Conservation (phyloP, 2,888 invertebrate genomes). For the Macaria liturata region DNA sequence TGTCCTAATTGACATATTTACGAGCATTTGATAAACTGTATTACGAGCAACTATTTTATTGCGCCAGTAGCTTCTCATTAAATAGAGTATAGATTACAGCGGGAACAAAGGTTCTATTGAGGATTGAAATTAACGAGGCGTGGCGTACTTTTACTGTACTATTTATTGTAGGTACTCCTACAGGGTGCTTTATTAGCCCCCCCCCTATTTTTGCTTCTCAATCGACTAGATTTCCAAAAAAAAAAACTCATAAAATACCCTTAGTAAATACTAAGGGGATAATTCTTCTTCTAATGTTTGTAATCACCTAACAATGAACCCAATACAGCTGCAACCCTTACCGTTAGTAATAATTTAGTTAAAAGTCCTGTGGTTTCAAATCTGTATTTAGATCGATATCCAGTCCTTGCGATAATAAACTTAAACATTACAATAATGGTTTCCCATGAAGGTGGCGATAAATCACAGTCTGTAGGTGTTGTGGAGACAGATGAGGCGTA, state of each 20-base stretch:
- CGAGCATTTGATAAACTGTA: conserved; percentile 7
- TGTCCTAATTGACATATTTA: conserved; percentile 10
- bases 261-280: too few relatives aligned
- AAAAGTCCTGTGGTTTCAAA: too few relatives aligned
- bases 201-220: conserved; percentile 2
- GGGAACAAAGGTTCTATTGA: conserved; percentile 9
- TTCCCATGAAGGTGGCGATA: conserved; percentile 31
- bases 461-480: conserved; percentile 42
- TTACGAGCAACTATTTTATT: conserved; percentile 1
- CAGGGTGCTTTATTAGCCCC: background rate
- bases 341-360: too few relatives aligned
- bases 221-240: background rate
- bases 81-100: conserved; percentile 1
- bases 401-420: conserved; percentile 13
- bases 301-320: too few relatives aligned
- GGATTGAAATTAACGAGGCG: conserved; percentile 11
- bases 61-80: conserved; percentile 10
- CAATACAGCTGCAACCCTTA: too few relatives aligned
- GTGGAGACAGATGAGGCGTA: conserved; percentile 51
- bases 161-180: conserved; percentile 5
- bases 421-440: conserved; percentile 16
- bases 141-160: conserved; percentile 6
- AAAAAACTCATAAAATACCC: too few relatives aligned
- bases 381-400: conserved; percentile 3
- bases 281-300: too few relatives aligned